Evolutionary conservation across 2,113 vertebrate species (phyloP).

Genomic region (Baryphthengus martii): DNA sequence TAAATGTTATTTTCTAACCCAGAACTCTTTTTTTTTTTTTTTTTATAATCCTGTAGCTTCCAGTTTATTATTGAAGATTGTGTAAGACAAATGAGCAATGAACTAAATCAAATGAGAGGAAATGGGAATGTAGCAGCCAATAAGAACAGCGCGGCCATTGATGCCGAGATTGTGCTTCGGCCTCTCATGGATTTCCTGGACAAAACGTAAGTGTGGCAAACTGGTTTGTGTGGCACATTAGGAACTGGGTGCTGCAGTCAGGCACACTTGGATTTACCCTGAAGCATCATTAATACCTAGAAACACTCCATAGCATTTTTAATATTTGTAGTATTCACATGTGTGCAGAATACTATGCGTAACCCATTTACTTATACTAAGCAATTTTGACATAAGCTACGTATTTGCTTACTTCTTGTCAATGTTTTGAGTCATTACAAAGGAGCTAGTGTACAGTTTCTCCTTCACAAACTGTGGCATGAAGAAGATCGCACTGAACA

Average conservation of each 20-base stretch:
- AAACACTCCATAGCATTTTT: not conserved
- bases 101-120: constrained; percentile 89
- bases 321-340: not conserved
- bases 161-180: constrained; percentile 88
- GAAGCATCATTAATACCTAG: not conserved
- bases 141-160: constrained; percentile 87
- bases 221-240: not conserved
- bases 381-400: not conserved
- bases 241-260: not conserved
- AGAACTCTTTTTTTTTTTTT: not conserved
- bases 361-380: not conserved
- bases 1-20: not conserved
- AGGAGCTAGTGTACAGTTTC: fast-evolving
- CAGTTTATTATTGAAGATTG: constrained; percentile 91
- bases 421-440: not conserved
- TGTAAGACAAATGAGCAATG: constrained; percentile 91
- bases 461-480: not conserved
- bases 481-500: not conserved
- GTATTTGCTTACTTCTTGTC: not conserved
- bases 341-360: not conserved
- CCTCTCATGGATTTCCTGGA: constrained; percentile 97
- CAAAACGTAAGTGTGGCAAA: constrained; percentile 81
- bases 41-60: constrained; percentile 75
- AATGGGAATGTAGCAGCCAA: constrained; percentile 73
- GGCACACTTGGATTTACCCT: not conserved